phyloP scores from a whole-genome alignment of 53 echinoderm and acorn worm species.

The Holothuria leucospilota region DNA sequence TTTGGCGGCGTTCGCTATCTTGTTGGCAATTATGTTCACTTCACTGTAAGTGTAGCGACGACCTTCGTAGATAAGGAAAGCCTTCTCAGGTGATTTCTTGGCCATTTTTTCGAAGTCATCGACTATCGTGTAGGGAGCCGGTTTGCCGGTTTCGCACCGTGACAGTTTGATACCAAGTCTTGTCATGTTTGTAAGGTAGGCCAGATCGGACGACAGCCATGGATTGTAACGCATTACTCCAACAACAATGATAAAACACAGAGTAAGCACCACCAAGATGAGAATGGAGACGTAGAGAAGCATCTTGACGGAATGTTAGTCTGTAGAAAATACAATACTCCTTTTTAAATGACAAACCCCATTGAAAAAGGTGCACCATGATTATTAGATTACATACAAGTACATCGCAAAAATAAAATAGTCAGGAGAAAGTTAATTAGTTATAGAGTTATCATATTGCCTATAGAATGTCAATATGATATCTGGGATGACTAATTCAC shows the following conservation, averaged over 20 bases:
- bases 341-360: no score
- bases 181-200: constrained; percentile 72
- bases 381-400: no score
- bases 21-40: constrained; percentile 81
- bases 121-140: constrained; percentile 74
- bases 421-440: no score
- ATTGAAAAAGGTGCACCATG: no score
- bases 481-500: no score
- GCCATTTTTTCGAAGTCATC: constrained; percentile 77
- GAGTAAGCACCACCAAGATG: constrained; percentile 25
- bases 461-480: no score
- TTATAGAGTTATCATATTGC: no score
- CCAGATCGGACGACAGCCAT: constrained; percentile 67
- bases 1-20: constrained; percentile 70
- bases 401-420: no score
- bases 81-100: constrained; percentile 65
- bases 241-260: constrained; percentile 27
- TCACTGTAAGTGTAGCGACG: constrained; percentile 78
- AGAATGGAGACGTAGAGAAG: constrained; percentile 17
- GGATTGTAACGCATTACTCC: constrained; percentile 54
- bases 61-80: constrained; percentile 81
- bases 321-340: no score
- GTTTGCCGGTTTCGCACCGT: constrained; percentile 54
- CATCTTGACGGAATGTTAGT: neutral
- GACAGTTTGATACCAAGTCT: constrained; percentile 63